Percentiles rank a stretch among this genome's conserved stretches.
These are phyloP conservation scores for Bombus polaris DNA, from an alignment of 1,140 invertebrate genomes.

Conservation along the genomic window DNA sequence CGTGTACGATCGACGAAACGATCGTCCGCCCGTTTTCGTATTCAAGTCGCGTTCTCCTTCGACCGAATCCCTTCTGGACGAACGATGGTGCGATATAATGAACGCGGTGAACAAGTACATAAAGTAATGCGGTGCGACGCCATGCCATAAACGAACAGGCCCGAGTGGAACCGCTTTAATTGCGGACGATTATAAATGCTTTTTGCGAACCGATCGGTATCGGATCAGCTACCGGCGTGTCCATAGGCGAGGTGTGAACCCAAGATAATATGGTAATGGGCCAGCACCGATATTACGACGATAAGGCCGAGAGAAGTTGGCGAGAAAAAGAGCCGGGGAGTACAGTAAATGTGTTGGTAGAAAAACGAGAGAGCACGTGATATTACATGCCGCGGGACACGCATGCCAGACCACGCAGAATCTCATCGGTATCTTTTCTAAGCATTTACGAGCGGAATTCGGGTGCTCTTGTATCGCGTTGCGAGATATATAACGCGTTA, in stretches of 20 bases:
- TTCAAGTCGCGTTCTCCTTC: not conserved
- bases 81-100: not conserved
- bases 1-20: not conserved
- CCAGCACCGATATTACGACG: constrained; percentile 49
- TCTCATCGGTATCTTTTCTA: constrained; percentile 58
- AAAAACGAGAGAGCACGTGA: constrained; percentile 46
- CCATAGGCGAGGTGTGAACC: constrained; percentile 58
- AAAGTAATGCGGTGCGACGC: constrained; percentile 24
- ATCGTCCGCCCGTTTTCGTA: not conserved
- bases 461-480: constrained; percentile 26
- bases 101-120: not conserved
- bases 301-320: constrained; percentile 28
- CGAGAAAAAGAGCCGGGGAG: not conserved
- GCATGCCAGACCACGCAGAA: constrained; percentile 37
- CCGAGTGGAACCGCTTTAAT: constrained; percentile 30
- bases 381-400: constrained; percentile 50
- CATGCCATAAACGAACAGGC: not conserved
- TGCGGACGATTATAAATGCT: constrained; percentile 57
- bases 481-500: constrained; percentile 64
- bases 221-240: constrained; percentile 57
- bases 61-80: not conserved
- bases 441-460: constrained; percentile 31
- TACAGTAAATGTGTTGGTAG: not conserved
- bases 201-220: constrained; percentile 59
- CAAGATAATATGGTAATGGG: constrained; percentile 68